These are phyloP conservation scores for Perithous albicinctus DNA, from an alignment of 2,888 invertebrate genomes.

Conservation along the genomic window DNA sequence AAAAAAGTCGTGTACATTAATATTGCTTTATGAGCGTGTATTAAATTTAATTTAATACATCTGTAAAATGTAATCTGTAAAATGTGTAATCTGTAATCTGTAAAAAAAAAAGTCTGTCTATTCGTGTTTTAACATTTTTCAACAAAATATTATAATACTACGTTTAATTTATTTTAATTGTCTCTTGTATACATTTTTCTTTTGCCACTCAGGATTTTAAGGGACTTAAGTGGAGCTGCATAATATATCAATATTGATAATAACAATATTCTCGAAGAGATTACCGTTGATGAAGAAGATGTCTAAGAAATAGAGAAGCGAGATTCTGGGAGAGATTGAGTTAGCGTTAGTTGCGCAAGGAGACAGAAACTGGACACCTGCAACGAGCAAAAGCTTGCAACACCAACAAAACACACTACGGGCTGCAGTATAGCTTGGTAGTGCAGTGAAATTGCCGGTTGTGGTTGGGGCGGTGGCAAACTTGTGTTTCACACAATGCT, in stretches of 20 bases:
- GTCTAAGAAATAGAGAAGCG: constrained; percentile 18
- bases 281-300: constrained; percentile 6
- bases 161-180: not conserved
- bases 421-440: constrained; percentile 17
- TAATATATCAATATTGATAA: not conserved
- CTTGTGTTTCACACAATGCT: constrained; percentile 35
- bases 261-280: not conserved
- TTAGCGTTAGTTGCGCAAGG: constrained; percentile 34
- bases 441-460: constrained; percentile 10
- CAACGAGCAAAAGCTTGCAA: constrained; percentile 56
- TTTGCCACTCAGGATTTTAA: not conserved
- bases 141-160: not conserved
- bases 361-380: constrained; percentile 29
- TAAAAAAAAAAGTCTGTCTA: too few relatives aligned
- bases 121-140: not conserved
- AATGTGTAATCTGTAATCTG: too few relatives aligned
- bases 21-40: too few relatives aligned
- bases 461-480: constrained; percentile 14
- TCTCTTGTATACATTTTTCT: not conserved
- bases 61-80: too few relatives aligned
- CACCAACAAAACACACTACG: not conserved
- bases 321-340: constrained; percentile 37
- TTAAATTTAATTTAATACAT: too few relatives aligned
- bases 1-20: too few relatives aligned
- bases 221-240: too few relatives aligned